A percentile compares a stretch with the other conserved stretches of the same genome.
Conservation (phyloP, 2,888 invertebrate genomes). For the Ischnus inquisitorius region DNA sequence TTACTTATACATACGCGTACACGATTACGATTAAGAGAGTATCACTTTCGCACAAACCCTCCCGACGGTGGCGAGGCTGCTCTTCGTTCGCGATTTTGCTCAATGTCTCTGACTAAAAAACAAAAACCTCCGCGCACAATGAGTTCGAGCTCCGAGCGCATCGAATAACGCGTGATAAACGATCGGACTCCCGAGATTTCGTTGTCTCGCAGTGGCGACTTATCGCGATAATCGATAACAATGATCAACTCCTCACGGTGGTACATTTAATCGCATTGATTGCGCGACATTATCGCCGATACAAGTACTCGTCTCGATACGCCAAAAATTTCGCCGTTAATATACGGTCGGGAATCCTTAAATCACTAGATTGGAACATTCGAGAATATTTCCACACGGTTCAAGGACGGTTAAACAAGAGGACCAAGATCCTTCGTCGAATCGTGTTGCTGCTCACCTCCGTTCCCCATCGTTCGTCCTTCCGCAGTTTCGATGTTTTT, state of each 20-base stretch:
- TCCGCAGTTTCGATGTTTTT: neutral
- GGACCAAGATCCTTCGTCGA: neutral
- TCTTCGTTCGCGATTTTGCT: neutral
- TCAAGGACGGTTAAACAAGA: no score
- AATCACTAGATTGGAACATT: no score
- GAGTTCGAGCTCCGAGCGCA: neutral
- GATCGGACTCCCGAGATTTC: neutral
- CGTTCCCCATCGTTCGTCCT: conserved; percentile 40
- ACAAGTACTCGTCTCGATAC: neutral
- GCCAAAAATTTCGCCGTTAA: neutral
- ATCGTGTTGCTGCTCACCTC: conserved; percentile 61
- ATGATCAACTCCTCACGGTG: neutral
- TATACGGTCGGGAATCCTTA: neutral
- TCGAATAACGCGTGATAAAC: neutral
- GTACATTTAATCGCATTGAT: neutral
- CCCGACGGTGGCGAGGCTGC: neutral
- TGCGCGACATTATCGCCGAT: neutral
- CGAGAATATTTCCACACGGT: no score
- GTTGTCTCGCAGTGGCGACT: neutral
- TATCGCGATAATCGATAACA: neutral
- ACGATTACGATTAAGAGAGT: neutral
- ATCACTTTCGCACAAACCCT: neutral
- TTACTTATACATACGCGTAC: neutral
- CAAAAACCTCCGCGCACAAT: neutral
- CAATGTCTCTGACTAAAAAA: neutral